Evolutionary conservation across 1,140 invertebrate genomes (phyloP).

Genomic region (Drosophila insularis): DNA sequence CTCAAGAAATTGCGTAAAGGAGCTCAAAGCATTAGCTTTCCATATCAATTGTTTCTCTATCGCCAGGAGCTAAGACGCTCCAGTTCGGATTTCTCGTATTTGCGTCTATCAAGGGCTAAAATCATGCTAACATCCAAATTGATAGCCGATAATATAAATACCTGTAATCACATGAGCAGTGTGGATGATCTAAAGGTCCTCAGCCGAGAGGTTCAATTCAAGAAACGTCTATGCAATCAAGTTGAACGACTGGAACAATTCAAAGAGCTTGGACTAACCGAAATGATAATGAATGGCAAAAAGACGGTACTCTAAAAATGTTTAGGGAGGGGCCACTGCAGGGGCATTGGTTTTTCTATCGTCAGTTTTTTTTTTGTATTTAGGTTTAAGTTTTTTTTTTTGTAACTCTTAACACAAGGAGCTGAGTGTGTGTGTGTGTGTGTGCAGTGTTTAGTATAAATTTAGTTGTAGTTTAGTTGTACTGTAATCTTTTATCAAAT

Average conservation of each 20-base stretch:
- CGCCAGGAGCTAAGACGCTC: constrained; percentile 57
- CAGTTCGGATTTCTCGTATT: constrained; percentile 51
- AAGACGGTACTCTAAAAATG: constrained; percentile 38
- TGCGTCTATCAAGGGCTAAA: constrained; percentile 58
- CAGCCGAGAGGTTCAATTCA: constrained; percentile 70
- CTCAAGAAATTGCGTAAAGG: constrained; percentile 24
- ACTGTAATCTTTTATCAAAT: constrained; percentile 72
- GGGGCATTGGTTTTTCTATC: background rate
- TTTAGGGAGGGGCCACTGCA: background rate
- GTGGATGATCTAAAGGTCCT: constrained; percentile 62
- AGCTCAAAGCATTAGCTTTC: constrained; percentile 27
- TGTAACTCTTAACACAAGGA: background rate
- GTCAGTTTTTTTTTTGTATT: background rate
- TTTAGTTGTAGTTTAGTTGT: constrained; percentile 26
- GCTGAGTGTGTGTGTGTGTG: background rate
- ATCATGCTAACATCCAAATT: constrained; percentile 53
- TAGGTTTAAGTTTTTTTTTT: background rate
- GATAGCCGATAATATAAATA: constrained; percentile 51
- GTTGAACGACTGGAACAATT: constrained; percentile 65
- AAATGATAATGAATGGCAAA: constrained; percentile 63
- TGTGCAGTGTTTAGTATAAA: constrained; percentile 35
- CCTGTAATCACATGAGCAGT: constrained; percentile 35
- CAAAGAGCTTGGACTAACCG: constrained; percentile 56
- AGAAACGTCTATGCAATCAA: constrained; percentile 56
- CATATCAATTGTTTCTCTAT: constrained; percentile 60